Evolutionary conservation across 2,797 vertebrate genomes (phyloP), one percentile per base, ranked within the genome.

Genomic region (Ptychadena robeensis): DNA sequence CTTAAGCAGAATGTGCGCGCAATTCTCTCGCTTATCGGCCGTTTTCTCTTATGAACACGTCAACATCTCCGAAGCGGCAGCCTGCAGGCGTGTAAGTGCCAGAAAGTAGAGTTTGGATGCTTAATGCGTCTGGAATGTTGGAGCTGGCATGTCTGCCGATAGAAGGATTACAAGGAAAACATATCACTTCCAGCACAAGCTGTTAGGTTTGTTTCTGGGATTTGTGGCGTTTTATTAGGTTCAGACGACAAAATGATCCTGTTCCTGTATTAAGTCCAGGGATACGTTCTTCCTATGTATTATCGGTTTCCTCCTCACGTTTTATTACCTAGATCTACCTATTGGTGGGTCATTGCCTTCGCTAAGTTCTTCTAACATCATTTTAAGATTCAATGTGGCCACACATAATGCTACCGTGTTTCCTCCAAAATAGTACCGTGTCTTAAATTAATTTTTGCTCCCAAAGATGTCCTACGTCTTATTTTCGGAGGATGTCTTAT

Each of bases 91-190:
- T 34, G 25, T 65, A 5, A 35, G 44, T 32, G 74, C 38, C 30
- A 7, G 74, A 37, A 61, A 40, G 11, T 44, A 44, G 12, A 14
- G 22, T 65, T 28, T 9, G 32, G 57, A 30, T 18, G 40, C 59
- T 61, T 76, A 64, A 76, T 65, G 73, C 10, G 73, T 76, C 59
- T 76, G 73, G 73, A 64, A 76, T 76, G 73, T 76, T 2, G 5
- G 59, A 40, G 34, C 59, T 64, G 73, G 73, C 73, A 44, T 61
- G 5, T 22, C 1, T 9, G 57, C 57, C 15, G 73, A 12, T 34
- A n/a, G 48, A 61, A 57, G n/a, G 31, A 3, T 30, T 34, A 63
- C 32, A 38, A 30, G 57, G 38, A 64, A 34, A 40, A 38, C 34
- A 53, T n/a, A 53, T 53, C 44, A 7, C 44, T 53, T 53, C 44